Percentiles rank a stretch among this genome's conserved stretches.
Conservation (phyloP, 2,113 vertebrate genomes). For the Odocoileus hemionus region DNA sequence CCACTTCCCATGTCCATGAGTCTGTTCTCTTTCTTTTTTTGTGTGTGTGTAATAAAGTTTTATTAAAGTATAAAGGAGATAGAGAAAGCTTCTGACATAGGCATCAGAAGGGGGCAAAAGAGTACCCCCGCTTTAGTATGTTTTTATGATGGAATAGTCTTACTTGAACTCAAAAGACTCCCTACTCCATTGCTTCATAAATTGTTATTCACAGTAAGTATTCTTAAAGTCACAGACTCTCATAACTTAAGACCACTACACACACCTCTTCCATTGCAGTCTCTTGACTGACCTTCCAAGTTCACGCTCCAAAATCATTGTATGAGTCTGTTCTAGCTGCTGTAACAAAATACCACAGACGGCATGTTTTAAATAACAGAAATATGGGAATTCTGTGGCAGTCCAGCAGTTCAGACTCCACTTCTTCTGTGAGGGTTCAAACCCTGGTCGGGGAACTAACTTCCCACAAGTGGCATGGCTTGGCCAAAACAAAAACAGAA, state of each 20-base stretch:
- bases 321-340: neutral
- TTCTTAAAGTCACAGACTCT: neutral
- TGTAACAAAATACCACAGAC: neutral
- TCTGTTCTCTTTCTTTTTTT: no score
- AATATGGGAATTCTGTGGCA: neutral
- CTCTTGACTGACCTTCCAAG: neutral
- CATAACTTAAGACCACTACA: neutral
- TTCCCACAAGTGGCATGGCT: neutral
- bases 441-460: neutral
- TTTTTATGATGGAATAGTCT: neutral
- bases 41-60: no score
- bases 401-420: neutral
- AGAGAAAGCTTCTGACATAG: no score
- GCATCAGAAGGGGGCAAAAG: no score
- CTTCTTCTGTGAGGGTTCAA: neutral
- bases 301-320: neutral
- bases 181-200: neutral
- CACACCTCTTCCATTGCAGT: neutral
- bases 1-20: no score
- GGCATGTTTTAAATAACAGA: neutral
- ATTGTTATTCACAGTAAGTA: neutral
- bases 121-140: neutral
- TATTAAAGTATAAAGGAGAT: no score
- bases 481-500: neutral
- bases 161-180: no score